Base-by-base conservation (phyloP, 1,140 invertebrate genomes). In the Drosophila kanapiae region DNA sequence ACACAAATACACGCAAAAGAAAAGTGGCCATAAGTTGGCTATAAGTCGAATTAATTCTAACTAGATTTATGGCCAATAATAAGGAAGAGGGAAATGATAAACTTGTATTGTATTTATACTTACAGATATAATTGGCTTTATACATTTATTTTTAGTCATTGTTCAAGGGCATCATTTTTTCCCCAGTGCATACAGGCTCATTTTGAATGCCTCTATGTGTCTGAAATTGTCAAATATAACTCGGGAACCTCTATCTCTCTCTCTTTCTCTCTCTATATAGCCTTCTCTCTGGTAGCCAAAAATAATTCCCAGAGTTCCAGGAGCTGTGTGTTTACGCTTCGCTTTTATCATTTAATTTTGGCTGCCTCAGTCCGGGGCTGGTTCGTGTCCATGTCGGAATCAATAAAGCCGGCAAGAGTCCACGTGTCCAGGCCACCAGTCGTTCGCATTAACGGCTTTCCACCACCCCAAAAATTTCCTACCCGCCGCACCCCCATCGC, bases 331-430 rank as follows among this genome's bases (percentile, higher is more conserved):
- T 85, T 80, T 68, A 53, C 58, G 47, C 59, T 60, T 49, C 58
- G 71, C 74, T 80, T 84, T 80, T 71, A 80, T 87, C 84, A 84
- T 84, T 84, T 88, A 90, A 87, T 87, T 87, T 87, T 78, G 78
- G 75, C 57, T 58, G 49, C 71, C 79, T 83, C 60, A 80, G 62
- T 51, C 14, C 51, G 56, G 40, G 18, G 18, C 18, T 9, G 13
- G 72, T 67, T 37, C 68, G 54, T 78, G 75, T 57, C 59, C 43
- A 76, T 48, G 48, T 75, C 71, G 67, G 64, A 84, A 87, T 87
- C 84, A 87, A 87, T 87, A 90, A 88, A 80, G 71, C 48, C 79
- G 84, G 75, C 61, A 18, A 31, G 40, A 60, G 56, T 57, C 56
- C 74, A 77, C 74, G 75, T 77, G 62, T 77, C 56, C 42, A 11